Percentiles rank a stretch among this genome's conserved stretches.
phyloP scores from a whole-genome alignment of 2,113 vertebrate genomes.

The Bos taurus region ARS-UCD2.0 NC_037350.1:37275501-37276000 shows the following conservation, averaged over 20 bases:
- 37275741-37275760: background rate
- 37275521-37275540: too few relatives aligned
- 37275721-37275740: background rate
- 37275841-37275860: background rate
- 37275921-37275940: background rate
- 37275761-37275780: background rate
- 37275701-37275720: background rate
- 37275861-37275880: background rate
- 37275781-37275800: background rate
- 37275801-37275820: background rate
- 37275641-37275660: too few relatives aligned
- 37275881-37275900: background rate
- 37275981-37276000: background rate
- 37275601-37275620: fast-evolving
- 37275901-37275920: background rate
- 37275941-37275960: background rate
- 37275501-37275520: too few relatives aligned
- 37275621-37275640: too few relatives aligned
- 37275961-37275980: background rate
- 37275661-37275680: too few relatives aligned
- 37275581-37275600: fast-evolving
- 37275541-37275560: too few relatives aligned
- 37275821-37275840: background rate
- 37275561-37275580: too few relatives aligned
- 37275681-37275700: too few relatives aligned